Conservation (phyloP, 2,797 vertebrate genomes). For the Xiphorhynchus erythropygius region DNA sequence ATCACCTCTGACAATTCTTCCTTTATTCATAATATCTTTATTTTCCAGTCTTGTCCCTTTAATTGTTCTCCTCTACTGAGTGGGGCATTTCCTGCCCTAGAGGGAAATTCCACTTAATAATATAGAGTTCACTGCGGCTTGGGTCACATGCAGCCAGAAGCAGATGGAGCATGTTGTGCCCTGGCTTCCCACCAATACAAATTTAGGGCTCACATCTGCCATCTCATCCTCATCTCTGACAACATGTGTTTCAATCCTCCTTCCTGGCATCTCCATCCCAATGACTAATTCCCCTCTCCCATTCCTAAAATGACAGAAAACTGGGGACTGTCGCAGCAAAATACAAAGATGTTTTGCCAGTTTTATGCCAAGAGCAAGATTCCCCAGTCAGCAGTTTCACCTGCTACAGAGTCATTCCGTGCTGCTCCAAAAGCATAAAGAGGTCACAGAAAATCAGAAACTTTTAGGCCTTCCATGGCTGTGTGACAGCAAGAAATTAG, state of each 20-base stretch:
- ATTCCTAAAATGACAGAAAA: background rate
- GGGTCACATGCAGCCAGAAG: background rate
- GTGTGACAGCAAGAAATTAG: background rate
- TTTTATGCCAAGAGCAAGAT: background rate
- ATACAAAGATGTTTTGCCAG: background rate
- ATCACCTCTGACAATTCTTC: background rate
- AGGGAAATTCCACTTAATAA: background rate
- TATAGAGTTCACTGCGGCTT: background rate
- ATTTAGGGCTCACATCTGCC: conserved; percentile 31
- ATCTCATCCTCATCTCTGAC: background rate
- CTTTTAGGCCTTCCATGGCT: background rate
- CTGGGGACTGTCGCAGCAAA: background rate
- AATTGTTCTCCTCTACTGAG: background rate
- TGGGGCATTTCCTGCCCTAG: background rate
- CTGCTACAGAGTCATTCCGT: background rate
- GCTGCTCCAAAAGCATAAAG: background rate
- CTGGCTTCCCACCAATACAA: background rate
- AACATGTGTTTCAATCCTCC: background rate
- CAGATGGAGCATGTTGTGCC: conserved; percentile 6
- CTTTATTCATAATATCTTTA: fast-evolving
- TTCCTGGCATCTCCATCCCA: background rate
- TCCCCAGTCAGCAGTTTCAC: background rate
- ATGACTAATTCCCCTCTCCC: background rate
- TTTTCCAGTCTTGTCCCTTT: background rate
- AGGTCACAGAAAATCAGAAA: background rate